Conservation (phyloP, 2,888 invertebrate genomes). For the Cerastis leucographa region DNA sequence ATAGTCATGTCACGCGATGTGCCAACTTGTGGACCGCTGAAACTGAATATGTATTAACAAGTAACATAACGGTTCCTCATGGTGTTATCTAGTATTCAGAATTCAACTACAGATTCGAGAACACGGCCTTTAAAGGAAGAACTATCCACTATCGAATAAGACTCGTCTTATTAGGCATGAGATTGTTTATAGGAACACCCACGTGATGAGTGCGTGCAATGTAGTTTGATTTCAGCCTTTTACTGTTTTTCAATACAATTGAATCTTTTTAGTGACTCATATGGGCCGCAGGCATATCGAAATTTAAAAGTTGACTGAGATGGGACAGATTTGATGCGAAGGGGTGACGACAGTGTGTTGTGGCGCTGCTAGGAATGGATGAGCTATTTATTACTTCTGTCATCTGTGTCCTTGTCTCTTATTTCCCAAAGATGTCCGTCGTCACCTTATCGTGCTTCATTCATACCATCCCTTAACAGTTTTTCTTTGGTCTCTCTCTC, state of each 20-base stretch:
- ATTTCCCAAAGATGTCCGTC: too few relatives aligned
- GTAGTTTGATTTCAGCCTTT: neutral
- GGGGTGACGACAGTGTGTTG: neutral
- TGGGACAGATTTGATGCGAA: neutral
- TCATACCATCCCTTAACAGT: neutral
- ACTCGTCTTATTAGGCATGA: slow-evolving; percentile 19
- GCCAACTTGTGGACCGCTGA: slow-evolving; percentile 5
- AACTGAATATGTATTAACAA: slow-evolving; percentile 10
- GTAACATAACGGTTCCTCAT: neutral
- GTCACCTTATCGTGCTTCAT: neutral
- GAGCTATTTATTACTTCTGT: neutral
- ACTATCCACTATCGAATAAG: slow-evolving; percentile 11
- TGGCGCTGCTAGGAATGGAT: too few relatives aligned
- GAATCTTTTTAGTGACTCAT: neutral
- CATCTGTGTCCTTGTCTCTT: neutral
- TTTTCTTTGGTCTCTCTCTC: neutral
- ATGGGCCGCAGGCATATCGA: too few relatives aligned
- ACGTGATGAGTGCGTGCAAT: neutral
- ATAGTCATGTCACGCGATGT: slow-evolving; percentile 30
- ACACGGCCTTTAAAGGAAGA: too few relatives aligned
- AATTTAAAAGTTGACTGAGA: neutral
- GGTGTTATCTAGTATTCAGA: neutral
- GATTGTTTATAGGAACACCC: neutral
- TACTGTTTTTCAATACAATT: neutral
- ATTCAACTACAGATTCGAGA: neutral